Base-by-base conservation (phyloP, 2,888 invertebrate species). In the Tetranychus piercei region DNA sequence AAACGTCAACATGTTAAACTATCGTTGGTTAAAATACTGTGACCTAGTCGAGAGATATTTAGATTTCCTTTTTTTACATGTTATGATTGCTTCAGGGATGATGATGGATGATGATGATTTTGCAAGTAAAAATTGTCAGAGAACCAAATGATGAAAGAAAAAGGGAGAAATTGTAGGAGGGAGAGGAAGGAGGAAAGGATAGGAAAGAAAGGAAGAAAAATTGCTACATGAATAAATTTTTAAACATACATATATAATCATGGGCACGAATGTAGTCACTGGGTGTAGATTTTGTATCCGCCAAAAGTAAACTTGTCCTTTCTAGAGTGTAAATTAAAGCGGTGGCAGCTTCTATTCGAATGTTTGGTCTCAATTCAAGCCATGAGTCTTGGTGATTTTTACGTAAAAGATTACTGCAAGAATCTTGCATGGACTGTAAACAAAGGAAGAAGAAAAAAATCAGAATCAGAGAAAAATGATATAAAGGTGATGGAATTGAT, bases 211-310 rank as follows among this genome's bases (percentile, higher is more conserved):
- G 6, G 66, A 11, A 66, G 11, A 66, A 66, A 6, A 9, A 34
- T 71, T 34, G 34, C 34, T 34, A 34, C 34, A 34, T 34, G 34
- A 34, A 34, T 34, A 34, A 34, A 72, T 11, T 18, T 45, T 43
- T 8, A 1, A 8, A 74, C 75, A 75, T 22, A 76, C 76, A 74
- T 11, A 76, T 76, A 74, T 76, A 75, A 18, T 75, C 72, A 67
- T 76, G 75, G 9, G 73, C 73, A 18, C 76, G 71, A 15, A 75
- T 67, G 43, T 71, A 76, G 70, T 76, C 75, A 73, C 75, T 76
- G 11, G 75, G 23, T 44, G 71, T 65, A 8, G 71, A 55, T 67
- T 76, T 76, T 9, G 73, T 76, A 44, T 76, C 76, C 7, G 76
- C 75, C 55, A 76, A 73, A 1, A 75, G 73, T 22, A 71, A 9